Evolutionary conservation across 2,797 vertebrate genomes (phyloP).

Genomic region (Anguilla megastoma): DNA sequence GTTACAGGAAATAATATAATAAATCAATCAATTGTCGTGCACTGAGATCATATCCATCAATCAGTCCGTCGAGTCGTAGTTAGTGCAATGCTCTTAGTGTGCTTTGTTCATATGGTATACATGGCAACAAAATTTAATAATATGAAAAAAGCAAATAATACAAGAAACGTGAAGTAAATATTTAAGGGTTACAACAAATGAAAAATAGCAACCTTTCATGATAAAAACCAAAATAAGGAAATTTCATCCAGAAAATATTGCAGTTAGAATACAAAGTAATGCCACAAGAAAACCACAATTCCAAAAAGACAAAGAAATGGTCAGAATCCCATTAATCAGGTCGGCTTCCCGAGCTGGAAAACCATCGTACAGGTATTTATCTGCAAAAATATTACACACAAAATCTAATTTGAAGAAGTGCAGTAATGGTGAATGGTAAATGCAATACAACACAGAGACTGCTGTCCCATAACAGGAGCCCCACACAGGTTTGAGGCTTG

Average conservation of each 20-base stretch:
- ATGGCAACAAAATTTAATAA: neutral
- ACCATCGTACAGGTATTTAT: neutral
- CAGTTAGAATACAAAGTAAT: neutral
- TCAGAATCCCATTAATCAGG: neutral
- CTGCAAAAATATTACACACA: no score
- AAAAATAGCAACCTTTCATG: neutral
- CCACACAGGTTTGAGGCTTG: conserved; percentile 10
- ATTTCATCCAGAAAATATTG: neutral
- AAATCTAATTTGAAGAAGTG: neutral
- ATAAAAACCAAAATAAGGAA: neutral
- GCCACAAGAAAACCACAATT: neutral
- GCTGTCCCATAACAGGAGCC: conserved; percentile 15
- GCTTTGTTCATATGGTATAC: neutral
- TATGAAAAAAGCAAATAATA: neutral
- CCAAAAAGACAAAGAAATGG: neutral
- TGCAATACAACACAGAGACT: neutral
- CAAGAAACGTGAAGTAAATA: neutral
- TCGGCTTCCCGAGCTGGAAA: neutral
- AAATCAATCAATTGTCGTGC: neutral
- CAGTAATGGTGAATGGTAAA: neutral
- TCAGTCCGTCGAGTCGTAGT: neutral
- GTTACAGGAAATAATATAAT: neutral
- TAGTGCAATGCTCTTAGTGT: neutral
- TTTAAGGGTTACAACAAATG: neutral
- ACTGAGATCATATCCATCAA: neutral